Base-by-base conservation (phyloP, 2,888 invertebrate genomes). In the Heliconius charithonia region DNA sequence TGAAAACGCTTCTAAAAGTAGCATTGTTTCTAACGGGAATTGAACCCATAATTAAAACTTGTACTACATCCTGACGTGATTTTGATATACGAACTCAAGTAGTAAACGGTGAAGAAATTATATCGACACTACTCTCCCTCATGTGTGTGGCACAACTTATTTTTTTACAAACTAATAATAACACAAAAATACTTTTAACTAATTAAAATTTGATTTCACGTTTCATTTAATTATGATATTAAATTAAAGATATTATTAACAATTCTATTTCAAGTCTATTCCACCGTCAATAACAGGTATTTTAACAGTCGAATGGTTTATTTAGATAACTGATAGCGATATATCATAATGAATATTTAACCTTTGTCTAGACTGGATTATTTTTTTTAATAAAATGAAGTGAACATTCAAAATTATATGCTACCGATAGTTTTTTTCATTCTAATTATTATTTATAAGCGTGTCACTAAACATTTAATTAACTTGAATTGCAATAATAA, bases 281-380 rank as follows among this genome's bases (percentile, higher is more conserved):
- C 29, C 56, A 63, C 32, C 45, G 45, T 27, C 75, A 77, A 62
- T 77, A 76, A 75, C 69, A 73, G 62, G 76, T 74, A 73, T 76
- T 79, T 79, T 79, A 69, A 81, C 79, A 79, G 73, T 73, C 66
- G 77, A 79, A 59, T 78, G 73, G 62, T 16, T 62, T 73, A 73
- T 77, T 76, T 76, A 63, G 81, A 81, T 77, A 78, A 76, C 59
- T 70, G 77, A 81, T 73, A 73, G 27, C 37, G 66, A 77, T 81
- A 78, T 76, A 78, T 69, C 41, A 59, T 75, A 73, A 75, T 77
- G 74, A 75, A 78, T 76, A 77, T 80, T 78, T 80, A 74, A 79
- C 79, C 79, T 81, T 79, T 75, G 78, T 80, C 78, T 79, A 65
- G 76, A 76, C 67, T 80, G 77, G 63, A 72, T 79, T 80, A 70